Evolutionary conservation across 2,888 invertebrate genomes (phyloP), one percentile per base, ranked within the genome.

Genomic region (Allolobophora icterica): DNA sequence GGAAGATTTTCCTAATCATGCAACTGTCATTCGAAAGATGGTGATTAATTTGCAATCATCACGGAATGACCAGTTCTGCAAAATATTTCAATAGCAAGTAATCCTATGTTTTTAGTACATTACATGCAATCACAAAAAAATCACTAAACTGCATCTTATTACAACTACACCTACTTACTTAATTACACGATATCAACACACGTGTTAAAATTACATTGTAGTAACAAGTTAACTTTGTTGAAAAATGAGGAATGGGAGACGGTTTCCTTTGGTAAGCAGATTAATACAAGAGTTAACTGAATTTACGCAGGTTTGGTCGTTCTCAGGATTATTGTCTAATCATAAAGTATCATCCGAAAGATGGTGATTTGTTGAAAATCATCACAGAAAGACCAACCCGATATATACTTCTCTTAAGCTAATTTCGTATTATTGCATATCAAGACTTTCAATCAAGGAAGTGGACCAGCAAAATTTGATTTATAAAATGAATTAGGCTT

Each of bases 11-110:
- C n/a, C 71, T n/a, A 71, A 71, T 71, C 71, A 71, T 71, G 30
- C n/a, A n/a, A 42, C 0, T 34, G 35, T 90, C 90, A 90, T 90
- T 5, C 90, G 90, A 90, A 90, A 90, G 90, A 90, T 90, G 90
- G 90, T 90, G 90, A 52, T 90, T 24, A 52, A 52, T 13, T 24
- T 71, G 30, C 30, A 71, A 71, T 71, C 71, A 71, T 71, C 71
- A 71, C 11, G 30, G 71, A 71, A 71, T 71, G 71, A 71, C 71
- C 71, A n/a, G 71, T n/a, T 71, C 24, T 17, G 42, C 17, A 11
- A 42, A 13, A 42, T 15, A 42, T 42, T 52, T 71, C 6, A n/a
- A 71, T 71, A 71, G 30, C 13, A n/a, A 71, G 71, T 0, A 30
- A n/a, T 71, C 30, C n/a, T n/a, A n/a, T n/a, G n/a, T n/a, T n/a